Conservation (phyloP, 2,888 invertebrate species). For the Pseudolycoriella hygida region DNA sequence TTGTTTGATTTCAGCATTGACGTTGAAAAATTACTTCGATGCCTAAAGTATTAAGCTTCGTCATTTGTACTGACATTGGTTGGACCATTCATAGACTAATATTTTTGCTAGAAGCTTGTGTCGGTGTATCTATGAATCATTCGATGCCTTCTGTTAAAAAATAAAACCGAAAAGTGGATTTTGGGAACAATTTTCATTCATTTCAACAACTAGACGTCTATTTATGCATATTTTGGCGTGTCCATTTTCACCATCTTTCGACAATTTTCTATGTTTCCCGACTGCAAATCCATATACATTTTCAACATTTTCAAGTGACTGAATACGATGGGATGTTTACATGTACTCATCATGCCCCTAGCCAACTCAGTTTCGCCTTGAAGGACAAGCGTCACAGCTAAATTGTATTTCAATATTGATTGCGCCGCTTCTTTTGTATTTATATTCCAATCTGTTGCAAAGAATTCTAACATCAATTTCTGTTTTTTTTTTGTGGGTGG, state of each 20-base stretch:
- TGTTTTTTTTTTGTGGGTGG: neutral
- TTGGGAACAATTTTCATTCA: too few relatives aligned
- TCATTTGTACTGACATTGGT: too few relatives aligned
- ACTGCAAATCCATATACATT: slow-evolving; percentile 38
- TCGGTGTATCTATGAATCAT: too few relatives aligned
- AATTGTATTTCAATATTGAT: slow-evolving; percentile 58
- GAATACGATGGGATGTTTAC: slow-evolving; percentile 23
- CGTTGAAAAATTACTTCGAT: too few relatives aligned
- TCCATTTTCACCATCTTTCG: slow-evolving; percentile 28
- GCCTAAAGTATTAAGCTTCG: too few relatives aligned
- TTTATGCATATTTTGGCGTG: slow-evolving; percentile 9
- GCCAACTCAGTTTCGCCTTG: slow-evolving; percentile 55
- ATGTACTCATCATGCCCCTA: slow-evolving; percentile 17
- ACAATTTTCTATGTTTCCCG: slow-evolving; percentile 34
- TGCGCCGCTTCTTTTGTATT: slow-evolving; percentile 42
- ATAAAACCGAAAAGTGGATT: too few relatives aligned
- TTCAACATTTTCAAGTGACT: slow-evolving; percentile 26
- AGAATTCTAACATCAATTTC: slow-evolving; percentile 1
- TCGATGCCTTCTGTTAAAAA: too few relatives aligned
- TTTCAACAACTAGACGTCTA: too few relatives aligned
- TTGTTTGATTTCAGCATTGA: too few relatives aligned
- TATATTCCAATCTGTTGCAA: slow-evolving; percentile 31
- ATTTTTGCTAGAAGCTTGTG: too few relatives aligned
- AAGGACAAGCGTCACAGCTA: slow-evolving; percentile 56
- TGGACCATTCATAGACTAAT: too few relatives aligned